These are phyloP conservation scores for Mastacembelus armatus DNA, from an alignment of 2,797 vertebrate genomes.

Conservation along the genomic window DNA sequence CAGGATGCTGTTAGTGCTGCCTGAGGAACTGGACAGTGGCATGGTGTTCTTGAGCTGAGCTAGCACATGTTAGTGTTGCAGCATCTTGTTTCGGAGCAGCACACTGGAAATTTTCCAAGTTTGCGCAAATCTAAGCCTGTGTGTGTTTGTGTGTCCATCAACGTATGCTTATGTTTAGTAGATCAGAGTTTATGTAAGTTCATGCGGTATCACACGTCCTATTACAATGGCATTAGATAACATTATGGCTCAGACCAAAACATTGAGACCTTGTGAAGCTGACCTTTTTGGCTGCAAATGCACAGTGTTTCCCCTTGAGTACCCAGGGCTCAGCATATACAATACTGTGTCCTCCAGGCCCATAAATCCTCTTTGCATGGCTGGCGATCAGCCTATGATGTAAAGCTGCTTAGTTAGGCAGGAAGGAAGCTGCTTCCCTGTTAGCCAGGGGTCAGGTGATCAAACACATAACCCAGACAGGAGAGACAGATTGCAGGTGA, in stretches of 20 bases:
- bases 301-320: slow-evolving; percentile 56
- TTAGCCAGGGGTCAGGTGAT: slow-evolving; percentile 73
- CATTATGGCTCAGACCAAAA: slow-evolving; percentile 29
- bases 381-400: slow-evolving; percentile 79
- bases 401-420: slow-evolving; percentile 82
- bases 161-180: too few relatives aligned
- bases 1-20: background rate
- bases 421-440: slow-evolving; percentile 59
- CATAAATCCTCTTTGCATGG: slow-evolving; percentile 85
- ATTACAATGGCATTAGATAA: background rate
- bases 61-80: background rate
- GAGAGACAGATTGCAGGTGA: slow-evolving; percentile 22
- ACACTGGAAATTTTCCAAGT: background rate
- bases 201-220: too few relatives aligned
- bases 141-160: too few relatives aligned
- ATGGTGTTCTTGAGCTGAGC: background rate
- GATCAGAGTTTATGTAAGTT: too few relatives aligned
- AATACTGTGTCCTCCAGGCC: slow-evolving; percentile 70
- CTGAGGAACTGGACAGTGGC: background rate
- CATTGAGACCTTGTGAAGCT: slow-evolving; percentile 36
- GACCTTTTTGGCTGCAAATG: slow-evolving; percentile 59
- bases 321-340: slow-evolving; percentile 70
- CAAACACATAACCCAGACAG: slow-evolving; percentile 34
- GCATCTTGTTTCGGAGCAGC: background rate
- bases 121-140: too few relatives aligned